A percentile compares a stretch with the other conserved stretches of the same genome.
These are phyloP conservation scores for Junco hyemalis DNA, from an alignment of 2,113 vertebrate species.

Conservation along the genomic window DNA sequence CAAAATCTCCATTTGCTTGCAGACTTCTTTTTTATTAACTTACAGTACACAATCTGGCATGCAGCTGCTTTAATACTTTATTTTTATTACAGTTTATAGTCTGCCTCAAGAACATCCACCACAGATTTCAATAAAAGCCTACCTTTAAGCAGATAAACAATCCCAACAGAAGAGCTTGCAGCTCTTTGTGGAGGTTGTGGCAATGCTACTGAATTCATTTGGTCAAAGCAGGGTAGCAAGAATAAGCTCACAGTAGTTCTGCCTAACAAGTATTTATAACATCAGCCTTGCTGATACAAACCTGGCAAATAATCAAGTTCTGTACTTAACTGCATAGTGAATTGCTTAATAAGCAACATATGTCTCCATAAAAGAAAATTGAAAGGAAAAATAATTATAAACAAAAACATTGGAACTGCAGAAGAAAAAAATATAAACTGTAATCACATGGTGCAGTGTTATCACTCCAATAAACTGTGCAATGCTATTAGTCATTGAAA, in stretches of 20 bases:
- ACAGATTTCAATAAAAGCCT: not conserved
- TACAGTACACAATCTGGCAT: not conserved
- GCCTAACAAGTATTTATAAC: not conserved
- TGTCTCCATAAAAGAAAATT: not conserved
- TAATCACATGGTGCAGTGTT: not conserved
- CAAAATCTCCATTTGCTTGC: not conserved
- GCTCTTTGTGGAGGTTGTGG: not conserved
- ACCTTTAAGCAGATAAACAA: not conserved
- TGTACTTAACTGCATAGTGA: not conserved
- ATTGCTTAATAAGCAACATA: not conserved
- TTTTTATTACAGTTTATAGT: not conserved
- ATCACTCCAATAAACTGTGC: not conserved
- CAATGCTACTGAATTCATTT: not conserved
- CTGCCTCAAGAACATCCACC: not conserved
- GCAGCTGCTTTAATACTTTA: not conserved
- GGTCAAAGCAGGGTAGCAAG: not conserved
- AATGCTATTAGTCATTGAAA: not conserved
- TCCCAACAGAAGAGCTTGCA: not conserved
- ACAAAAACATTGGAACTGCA: not conserved
- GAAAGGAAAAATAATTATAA: not conserved
- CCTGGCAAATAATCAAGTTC: not conserved
- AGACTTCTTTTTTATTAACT: not conserved
- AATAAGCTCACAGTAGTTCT: not conserved
- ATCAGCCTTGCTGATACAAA: not conserved
- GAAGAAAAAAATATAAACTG: not conserved